These are phyloP conservation scores for Amiota mariae DNA, from an alignment of 2,888 invertebrate genomes.

Conservation along the genomic window DNA sequence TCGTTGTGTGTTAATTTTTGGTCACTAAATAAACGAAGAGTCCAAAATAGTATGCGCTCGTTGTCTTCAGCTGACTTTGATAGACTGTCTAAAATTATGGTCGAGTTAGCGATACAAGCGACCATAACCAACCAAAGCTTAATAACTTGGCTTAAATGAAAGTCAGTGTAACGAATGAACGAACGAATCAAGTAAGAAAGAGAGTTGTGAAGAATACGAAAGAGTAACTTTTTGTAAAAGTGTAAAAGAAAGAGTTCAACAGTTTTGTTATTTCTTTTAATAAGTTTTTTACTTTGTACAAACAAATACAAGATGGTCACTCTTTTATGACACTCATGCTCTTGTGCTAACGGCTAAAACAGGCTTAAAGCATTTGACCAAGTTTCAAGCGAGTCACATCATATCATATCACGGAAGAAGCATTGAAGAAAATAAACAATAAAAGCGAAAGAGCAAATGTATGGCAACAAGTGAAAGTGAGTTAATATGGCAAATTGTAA, in stretches of 20 bases:
- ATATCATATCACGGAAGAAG: slow-evolving; percentile 53
- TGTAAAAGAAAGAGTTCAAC: no score
- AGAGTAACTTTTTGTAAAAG: slow-evolving; percentile 21
- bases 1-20: no score
- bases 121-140: slow-evolving; percentile 27
- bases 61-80: slow-evolving; percentile 62
- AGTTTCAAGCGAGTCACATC: slow-evolving; percentile 45
- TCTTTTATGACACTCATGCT: no score
- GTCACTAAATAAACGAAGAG: slow-evolving; percentile 26
- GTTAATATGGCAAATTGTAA: slow-evolving; percentile 42
- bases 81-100: slow-evolving; percentile 27
- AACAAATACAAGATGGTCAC: neutral
- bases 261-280: neutral
- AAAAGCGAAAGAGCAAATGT: slow-evolving; percentile 34
- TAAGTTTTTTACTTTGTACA: neutral
- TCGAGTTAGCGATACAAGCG: neutral
- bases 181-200: no score
- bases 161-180: no score
- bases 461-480: slow-evolving; percentile 64
- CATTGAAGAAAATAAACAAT: slow-evolving; percentile 34
- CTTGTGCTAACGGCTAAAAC: neutral
- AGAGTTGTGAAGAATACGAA: neutral
- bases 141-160: neutral
- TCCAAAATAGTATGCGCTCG: slow-evolving; percentile 59
- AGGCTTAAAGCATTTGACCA: slow-evolving; percentile 35